Evolutionary conservation across 1,140 invertebrate species (phyloP), one percentile per base, ranked within the genome.

Genomic region (Heliconius congener): DNA sequence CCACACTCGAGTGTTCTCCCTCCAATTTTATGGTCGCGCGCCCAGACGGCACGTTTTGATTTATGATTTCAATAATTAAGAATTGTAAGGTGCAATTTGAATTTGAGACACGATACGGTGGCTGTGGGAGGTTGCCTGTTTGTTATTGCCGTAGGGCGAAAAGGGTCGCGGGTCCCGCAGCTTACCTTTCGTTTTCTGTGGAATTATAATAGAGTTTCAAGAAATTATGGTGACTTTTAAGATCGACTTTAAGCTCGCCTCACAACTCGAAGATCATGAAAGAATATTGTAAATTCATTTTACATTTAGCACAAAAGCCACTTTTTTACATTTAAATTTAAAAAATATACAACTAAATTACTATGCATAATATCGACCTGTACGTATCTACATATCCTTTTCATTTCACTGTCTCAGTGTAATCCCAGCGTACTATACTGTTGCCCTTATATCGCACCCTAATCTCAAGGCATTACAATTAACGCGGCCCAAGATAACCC

Each of bases 31-130:
- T 92, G 93, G 92, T 91, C 88, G 89, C 87, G 87, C 88, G 90
- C 91, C 84, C 92, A 93, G 93, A 93, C 90, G 93, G 93, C 90
- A 92, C 91, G 87, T 93, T 94, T 91, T 94, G 92, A 94, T 94
- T 94, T 93, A 93, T 89, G 93, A 92, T 94, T 94, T 93, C 93
- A 94, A 94, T 94, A 94, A 94, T 94, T 94, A 94, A 94, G 92
- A 94, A 94, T 94, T 93, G 88, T 93, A 91, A 94, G 93, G 91
- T 93, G 91, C 91, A 92, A 94, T 93, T 94, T 94, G 93, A 94
- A 94, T 94, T 92, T 91, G 86, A 89, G 88, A 88, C 86, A 86
- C 87, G 86, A 86, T 88, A 87, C 87, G 81, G 89, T 88, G 86
- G 84, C 87, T 85, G 84, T 86, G 89, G 90, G 90, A 86, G 87